Percentiles rank a stretch among this genome's conserved stretches.
These are phyloP conservation scores for Spermophilus dauricus DNA, from an alignment of 2,113 vertebrate species.

Conservation along the genomic window DNA sequence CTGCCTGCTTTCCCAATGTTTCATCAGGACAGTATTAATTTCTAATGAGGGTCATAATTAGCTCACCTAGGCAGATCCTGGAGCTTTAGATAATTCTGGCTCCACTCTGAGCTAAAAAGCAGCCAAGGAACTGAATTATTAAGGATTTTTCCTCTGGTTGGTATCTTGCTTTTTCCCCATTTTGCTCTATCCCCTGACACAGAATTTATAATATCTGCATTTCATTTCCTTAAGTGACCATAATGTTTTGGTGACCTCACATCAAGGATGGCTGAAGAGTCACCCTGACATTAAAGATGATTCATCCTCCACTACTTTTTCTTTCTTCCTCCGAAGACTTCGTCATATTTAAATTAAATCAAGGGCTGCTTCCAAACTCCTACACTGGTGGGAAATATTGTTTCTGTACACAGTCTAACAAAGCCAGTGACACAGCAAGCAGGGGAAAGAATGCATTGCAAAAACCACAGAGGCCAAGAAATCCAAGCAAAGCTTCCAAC, in stretches of 20 bases:
- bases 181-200: background rate
- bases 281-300: background rate
- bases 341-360: conserved; percentile 17
- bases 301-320: background rate
- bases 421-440: background rate
- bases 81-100: background rate
- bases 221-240: background rate
- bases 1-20: background rate
- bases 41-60: background rate
- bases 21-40: background rate
- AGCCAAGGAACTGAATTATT: background rate
- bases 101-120: background rate
- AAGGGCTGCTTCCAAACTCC: background rate
- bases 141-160: background rate
- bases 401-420: background rate
- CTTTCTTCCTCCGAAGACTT: background rate
- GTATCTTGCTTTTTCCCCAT: background rate
- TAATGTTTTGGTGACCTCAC: background rate
- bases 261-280: background rate
- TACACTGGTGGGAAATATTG: background rate
- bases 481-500: background rate
- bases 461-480: background rate
- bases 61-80: background rate
- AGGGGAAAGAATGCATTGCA: background rate
- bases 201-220: background rate